Evolutionary conservation across 2,113 vertebrate species (phyloP).

Genomic region (Plecturocebus donacophilus): DNA sequence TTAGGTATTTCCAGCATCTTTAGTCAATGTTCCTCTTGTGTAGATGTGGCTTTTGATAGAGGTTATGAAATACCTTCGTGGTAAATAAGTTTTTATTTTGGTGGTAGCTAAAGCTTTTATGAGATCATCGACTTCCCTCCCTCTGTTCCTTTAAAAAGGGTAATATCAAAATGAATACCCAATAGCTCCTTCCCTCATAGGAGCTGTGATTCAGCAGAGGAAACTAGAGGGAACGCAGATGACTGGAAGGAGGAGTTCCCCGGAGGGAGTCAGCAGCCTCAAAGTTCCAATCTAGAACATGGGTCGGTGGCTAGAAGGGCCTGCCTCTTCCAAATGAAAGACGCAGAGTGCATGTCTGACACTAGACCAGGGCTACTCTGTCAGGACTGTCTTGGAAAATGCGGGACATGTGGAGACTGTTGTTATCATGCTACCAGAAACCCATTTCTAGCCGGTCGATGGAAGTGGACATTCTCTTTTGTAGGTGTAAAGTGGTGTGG

Average conservation of each 20-base stretch:
- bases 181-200: neutral
- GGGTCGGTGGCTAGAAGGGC: neutral
- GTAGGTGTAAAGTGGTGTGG: neutral
- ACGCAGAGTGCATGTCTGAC: neutral
- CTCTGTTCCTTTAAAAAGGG: neutral
- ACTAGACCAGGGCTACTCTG: neutral
- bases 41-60: neutral
- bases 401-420: rapidly evolving
- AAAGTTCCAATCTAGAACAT: neutral
- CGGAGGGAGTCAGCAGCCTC: neutral
- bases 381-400: neutral
- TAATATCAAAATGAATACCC: neutral
- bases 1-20: neutral
- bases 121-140: neutral
- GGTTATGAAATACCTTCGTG: neutral
- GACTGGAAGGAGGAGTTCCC: neutral
- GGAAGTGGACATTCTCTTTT: too few relatives aligned
- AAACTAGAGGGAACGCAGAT: neutral
- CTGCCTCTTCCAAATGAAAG: neutral
- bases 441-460: neutral
- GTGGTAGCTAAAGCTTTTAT: neutral
- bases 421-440: neutral
- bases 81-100: neutral
- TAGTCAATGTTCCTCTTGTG: neutral
- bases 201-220: neutral